Evolutionary conservation across 2,888 invertebrate species (phyloP).

Genomic region (Dorcus parallelipipedus): DNA sequence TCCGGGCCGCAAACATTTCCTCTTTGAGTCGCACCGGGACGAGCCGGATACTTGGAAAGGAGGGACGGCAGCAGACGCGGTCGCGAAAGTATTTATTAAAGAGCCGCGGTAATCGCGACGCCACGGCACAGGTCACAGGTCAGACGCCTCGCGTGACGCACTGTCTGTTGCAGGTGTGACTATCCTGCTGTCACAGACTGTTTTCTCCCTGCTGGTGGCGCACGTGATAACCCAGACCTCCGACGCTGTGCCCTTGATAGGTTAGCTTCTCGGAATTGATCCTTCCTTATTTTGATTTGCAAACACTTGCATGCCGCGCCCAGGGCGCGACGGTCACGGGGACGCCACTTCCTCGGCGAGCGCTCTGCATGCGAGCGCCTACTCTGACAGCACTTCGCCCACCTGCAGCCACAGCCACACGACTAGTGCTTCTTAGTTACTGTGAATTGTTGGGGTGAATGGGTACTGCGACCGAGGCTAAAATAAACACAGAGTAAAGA

Average conservation of each 20-base stretch:
- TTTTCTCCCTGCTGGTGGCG: slow-evolving; percentile 98
- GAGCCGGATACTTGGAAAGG: slow-evolving; percentile 48
- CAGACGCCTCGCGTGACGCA: slow-evolving; percentile 49
- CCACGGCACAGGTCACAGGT: slow-evolving; percentile 49
- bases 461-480: slow-evolving; percentile 42
- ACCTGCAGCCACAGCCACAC: slow-evolving; percentile 43
- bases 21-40: slow-evolving; percentile 47
- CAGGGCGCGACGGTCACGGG: slow-evolving; percentile 29
- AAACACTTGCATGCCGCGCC: slow-evolving; percentile 32
- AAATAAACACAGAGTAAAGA: slow-evolving; percentile 30
- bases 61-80: slow-evolving; percentile 31
- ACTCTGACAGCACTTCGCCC: slow-evolving; percentile 48
- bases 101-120: slow-evolving; percentile 10
- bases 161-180: slow-evolving; percentile 93
- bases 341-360: slow-evolving; percentile 28
- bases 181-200: slow-evolving; percentile 98
- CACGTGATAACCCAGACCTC: slow-evolving; percentile 99
- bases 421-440: slow-evolving; percentile 31
- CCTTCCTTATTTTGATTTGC: slow-evolving; percentile 38
- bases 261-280: slow-evolving; percentile 53
- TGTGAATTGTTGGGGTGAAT: slow-evolving; percentile 16
- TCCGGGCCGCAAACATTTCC: slow-evolving; percentile 47
- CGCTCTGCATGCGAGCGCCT: slow-evolving; percentile 21
- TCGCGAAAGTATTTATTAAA: slow-evolving; percentile 1
- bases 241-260: slow-evolving; percentile 98